These are phyloP conservation scores for Okamejei kenojei DNA, from an alignment of 2,797 vertebrate species.

Conservation along the genomic window DNA sequence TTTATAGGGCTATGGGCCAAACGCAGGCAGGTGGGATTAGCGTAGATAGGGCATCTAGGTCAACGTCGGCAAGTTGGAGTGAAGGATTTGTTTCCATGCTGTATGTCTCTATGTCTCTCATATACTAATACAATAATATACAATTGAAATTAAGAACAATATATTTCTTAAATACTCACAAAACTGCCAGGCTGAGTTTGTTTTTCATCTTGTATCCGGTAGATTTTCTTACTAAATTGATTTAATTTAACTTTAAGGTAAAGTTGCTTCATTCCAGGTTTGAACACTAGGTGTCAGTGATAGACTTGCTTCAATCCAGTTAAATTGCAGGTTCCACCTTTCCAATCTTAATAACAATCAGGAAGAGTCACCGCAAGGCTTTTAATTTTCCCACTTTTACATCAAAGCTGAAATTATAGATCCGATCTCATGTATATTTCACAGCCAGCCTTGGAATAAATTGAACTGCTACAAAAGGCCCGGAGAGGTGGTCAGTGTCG, in stretches of 20 bases:
- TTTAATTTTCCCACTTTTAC: conserved; percentile 48
- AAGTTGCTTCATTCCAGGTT: background rate
- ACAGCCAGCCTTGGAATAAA: conserved; percentile 42
- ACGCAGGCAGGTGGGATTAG: no score
- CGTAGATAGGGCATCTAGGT: no score
- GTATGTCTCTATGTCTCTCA: no score
- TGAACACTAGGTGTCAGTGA: conserved; percentile 47
- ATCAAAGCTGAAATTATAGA: conserved; percentile 49
- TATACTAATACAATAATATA: no score
- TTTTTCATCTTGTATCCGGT: background rate
- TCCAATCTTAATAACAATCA: conserved; percentile 47
- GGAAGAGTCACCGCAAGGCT: conserved; percentile 44
- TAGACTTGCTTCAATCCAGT: conserved; percentile 52
- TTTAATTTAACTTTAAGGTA: background rate
- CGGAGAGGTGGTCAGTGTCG: conserved; percentile 40
- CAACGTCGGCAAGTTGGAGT: no score
- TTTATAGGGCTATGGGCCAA: no score
- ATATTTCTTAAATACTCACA: background rate
- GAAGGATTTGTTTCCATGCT: no score
- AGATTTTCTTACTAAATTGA: no score
- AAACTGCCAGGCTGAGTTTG: background rate
- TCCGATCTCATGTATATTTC: conserved; percentile 43
- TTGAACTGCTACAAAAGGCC: background rate
- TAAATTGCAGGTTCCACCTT: conserved; percentile 43
- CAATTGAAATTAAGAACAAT: background rate